A percentile compares a stretch with the other conserved stretches of the same genome.
Conservation (phyloP, 2,113 vertebrate species). For the Oreochromis tanganicae region DNA sequence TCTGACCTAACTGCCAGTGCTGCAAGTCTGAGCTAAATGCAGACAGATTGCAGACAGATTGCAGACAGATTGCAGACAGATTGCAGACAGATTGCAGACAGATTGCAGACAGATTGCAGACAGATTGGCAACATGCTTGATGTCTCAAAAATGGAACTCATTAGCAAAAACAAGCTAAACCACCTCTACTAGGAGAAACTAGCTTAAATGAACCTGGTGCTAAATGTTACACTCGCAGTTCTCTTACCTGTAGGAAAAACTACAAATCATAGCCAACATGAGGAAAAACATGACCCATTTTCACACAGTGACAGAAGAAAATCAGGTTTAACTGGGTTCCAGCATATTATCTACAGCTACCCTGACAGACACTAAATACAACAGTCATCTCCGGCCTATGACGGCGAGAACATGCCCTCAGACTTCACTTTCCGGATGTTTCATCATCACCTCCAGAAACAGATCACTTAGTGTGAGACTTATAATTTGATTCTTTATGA, state of each 20-base stretch:
- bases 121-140: background rate
- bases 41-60: background rate
- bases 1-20: background rate
- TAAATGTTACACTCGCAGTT: rapidly evolving
- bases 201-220: background rate
- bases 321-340: background rate
- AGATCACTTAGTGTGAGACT: background rate
- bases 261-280: background rate
- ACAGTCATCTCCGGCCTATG: background rate
- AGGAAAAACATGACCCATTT: background rate
- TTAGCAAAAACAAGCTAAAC: background rate
- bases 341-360: background rate
- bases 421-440: background rate
- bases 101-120: no score
- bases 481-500: background rate
- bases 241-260: background rate
- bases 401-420: background rate
- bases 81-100: no score
- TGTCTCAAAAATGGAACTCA: background rate
- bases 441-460: background rate
- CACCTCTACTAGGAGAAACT: background rate
- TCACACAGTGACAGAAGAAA: background rate
- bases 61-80: no score
- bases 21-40: no score
- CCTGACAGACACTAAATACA: background rate